Base-by-base conservation (phyloP, 2,888 invertebrate genomes). In the Eupithecia inturbata region DNA sequence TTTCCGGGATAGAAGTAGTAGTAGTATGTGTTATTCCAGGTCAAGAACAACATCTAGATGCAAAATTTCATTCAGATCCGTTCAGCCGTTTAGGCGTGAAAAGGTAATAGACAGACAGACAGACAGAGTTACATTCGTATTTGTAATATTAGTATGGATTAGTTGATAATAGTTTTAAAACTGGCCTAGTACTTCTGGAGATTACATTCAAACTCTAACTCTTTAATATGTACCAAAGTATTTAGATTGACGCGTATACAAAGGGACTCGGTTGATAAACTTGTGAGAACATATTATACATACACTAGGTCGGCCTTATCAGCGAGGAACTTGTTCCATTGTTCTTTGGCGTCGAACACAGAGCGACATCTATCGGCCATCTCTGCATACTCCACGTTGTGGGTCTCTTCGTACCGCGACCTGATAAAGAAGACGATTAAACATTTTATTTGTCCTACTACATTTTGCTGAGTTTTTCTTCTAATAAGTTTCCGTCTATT, bases 281-380 rank as follows among this genome's bases (percentile, higher is more conserved):
- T 16, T 28, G 53, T 22, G 22, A 53, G 53, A 10, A 53, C 22
- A 53, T n/a, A 33, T 31, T 28, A 67, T 67, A 84, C 91, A 87
- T 79, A 93, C 94, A 89, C 67, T n/a, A 94, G 78, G 1, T 90
- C 88, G 57, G 91, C 86, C 75, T 85, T 87, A 36, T 92, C 90
- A 0, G 80, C 75, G 0, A 85, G 73, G 60, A 88, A 86, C 53
- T 88, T 87, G 41, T 85, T 82, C 84, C 89, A 91, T 71, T 87
- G 88, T 28, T 82, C 80, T 16, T 84, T 81, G 16, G 91, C 92
- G 5, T 89, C 90, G 74, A 89, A 85, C 79, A 92, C 90, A 1
- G 87, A 87, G 83, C 85, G 87, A 82, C 89, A 90, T 78, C 91
- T 86, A 19, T 86, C 88, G 78, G 83, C 75, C 89, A 93, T 88